A percentile compares a stretch with the other conserved stretches of the same genome.
Conservation (phyloP, 2,888 invertebrate genomes). For the Masnerella sp. region DNA sequence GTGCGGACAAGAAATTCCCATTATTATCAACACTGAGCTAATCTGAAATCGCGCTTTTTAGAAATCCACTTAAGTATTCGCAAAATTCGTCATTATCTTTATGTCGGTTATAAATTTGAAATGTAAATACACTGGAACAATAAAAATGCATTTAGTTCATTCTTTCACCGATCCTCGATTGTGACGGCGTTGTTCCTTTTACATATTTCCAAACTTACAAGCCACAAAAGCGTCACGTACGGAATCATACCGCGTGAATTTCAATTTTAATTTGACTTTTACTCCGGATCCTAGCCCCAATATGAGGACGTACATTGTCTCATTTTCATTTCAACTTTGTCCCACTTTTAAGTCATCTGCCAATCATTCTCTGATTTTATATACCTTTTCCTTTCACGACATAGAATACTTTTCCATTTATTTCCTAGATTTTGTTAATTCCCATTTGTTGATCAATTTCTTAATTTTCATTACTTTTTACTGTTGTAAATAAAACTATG, state of each 20-base stretch:
- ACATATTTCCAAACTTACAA: slow-evolving; percentile 23
- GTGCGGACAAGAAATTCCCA: background rate
- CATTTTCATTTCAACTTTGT: slow-evolving; percentile 23
- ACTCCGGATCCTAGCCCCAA: slow-evolving; percentile 30
- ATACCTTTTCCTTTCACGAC: too few species aligned
- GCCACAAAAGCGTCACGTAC: slow-evolving; percentile 35
- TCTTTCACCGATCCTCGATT: slow-evolving; percentile 22
- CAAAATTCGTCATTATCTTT: slow-evolving; percentile 22
- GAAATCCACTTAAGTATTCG: slow-evolving; percentile 20
- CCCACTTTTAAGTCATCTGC: slow-evolving; percentile 33
- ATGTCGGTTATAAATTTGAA: slow-evolving; percentile 29
- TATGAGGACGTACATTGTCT: slow-evolving; percentile 30
- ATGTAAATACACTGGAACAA: slow-evolving; percentile 35
- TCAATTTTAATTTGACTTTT: slow-evolving; percentile 29
- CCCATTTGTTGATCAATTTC: background rate
- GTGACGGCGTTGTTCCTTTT: slow-evolving; percentile 21
- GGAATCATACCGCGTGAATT: slow-evolving; percentile 33
- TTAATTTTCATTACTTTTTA: too few species aligned
- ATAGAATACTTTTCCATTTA: too few species aligned
- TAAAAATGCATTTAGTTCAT: slow-evolving; percentile 41
- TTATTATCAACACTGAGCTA: background rate
- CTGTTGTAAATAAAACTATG: too few species aligned
- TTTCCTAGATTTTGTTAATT: too few species aligned
- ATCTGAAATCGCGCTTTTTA: slow-evolving; percentile 9
- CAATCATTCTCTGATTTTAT: slow-evolving; percentile 20